phyloP scores from a whole-genome alignment of 2,888 invertebrate genomes.

The Tridacna gigas region DNA sequence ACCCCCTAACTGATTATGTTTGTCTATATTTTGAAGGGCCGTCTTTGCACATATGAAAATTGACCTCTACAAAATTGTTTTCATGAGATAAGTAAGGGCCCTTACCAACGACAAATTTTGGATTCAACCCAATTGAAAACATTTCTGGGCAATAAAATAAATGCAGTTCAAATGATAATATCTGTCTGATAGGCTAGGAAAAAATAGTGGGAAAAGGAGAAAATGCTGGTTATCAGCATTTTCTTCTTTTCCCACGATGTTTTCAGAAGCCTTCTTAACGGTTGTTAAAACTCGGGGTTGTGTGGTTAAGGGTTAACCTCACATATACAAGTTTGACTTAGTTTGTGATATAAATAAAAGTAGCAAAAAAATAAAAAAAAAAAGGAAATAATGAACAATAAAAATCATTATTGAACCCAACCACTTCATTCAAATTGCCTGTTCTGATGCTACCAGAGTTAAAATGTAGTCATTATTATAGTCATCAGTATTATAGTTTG shows the following conservation, averaged over 20 bases:
- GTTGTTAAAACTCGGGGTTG: background rate
- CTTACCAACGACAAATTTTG: background rate
- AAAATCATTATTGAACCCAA: too few species aligned
- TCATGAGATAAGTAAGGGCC: background rate
- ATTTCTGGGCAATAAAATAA: too few species aligned
- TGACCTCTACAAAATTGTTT: background rate
- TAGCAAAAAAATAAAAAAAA: background rate
- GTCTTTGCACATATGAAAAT: background rate
- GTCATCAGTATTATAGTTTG: background rate
- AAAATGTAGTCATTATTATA: too few species aligned
- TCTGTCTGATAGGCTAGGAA: background rate
- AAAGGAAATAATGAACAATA: too few species aligned
- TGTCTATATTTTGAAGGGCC: too few species aligned
- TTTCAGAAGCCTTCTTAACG: background rate
- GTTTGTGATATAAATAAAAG: background rate
- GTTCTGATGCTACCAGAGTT: too few species aligned
- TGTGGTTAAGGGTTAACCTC: background rate
- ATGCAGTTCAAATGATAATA: too few species aligned
- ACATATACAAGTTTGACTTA: background rate
- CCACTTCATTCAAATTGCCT: too few species aligned
- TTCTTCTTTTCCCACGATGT: background rate
- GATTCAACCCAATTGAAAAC: background rate
- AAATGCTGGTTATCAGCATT: background rate
- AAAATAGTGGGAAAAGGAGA: background rate
- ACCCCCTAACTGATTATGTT: too few species aligned